A percentile compares a stretch with the other conserved stretches of the same genome.
phyloP scores from a whole-genome alignment of 2,113 vertebrate genomes.

The Hiodon tergisus region DNA sequence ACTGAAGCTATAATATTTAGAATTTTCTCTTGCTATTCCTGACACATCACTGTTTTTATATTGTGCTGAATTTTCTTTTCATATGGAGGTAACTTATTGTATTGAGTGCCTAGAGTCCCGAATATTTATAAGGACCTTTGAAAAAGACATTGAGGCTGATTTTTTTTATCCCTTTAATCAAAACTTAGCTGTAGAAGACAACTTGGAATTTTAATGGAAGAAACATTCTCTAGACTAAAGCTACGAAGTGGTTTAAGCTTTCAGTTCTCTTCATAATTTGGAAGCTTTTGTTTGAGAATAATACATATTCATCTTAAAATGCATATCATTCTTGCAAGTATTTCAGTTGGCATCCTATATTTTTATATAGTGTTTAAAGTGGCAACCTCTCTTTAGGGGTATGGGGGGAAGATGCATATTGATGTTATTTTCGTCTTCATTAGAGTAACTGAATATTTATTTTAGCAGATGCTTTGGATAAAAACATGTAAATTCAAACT shows the following conservation, averaged over 20 bases:
- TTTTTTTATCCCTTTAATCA: too few species aligned
- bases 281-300: background rate
- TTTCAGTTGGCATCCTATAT: background rate
- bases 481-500: background rate
- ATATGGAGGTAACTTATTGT: background rate
- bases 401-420: background rate
- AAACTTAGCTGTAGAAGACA: too few species aligned
- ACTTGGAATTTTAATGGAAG: too few species aligned
- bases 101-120: background rate
- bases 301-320: background rate
- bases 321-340: background rate
- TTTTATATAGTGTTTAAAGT: constrained; percentile 11
- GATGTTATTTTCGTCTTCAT: background rate
- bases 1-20: too few species aligned
- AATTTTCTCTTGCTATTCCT: too few species aligned
- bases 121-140: background rate
- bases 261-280: background rate
- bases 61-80: too few species aligned
- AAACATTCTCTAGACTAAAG: too few species aligned
- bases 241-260: background rate
- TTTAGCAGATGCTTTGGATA: background rate
- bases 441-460: background rate
- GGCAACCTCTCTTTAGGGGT: background rate
- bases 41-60: too few species aligned
- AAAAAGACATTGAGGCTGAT: background rate